These are phyloP conservation scores for Napeogenes inachia DNA, from an alignment of 2,888 invertebrate genomes.

Conservation along the genomic window DNA sequence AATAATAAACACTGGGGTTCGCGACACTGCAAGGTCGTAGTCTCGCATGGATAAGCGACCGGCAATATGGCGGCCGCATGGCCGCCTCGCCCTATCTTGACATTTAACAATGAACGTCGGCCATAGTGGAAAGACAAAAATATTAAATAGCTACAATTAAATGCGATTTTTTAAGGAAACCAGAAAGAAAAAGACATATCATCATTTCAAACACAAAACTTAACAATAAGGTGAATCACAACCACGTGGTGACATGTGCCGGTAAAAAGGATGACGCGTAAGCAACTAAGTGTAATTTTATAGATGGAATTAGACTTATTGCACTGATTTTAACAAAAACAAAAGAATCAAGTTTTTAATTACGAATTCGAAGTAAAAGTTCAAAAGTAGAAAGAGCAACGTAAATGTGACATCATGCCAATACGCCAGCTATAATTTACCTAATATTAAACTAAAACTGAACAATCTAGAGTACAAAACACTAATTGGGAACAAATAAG, in stretches of 20 bases:
- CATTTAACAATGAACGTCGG: conserved; percentile 72
- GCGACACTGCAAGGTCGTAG: conserved; percentile 64
- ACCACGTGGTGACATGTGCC: conserved; percentile 74
- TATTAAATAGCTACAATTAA: conserved; percentile 1
- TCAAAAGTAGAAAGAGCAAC: conserved; percentile 12
- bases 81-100: conserved; percentile 78
- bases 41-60: conserved; percentile 63
- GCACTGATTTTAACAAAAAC: conserved; percentile 25
- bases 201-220: conserved; percentile 25
- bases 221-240: conserved; percentile 47
- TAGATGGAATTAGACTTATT: conserved; percentile 37
- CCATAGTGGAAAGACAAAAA: conserved; percentile 48
- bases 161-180: conserved; percentile 10
- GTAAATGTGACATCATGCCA: conserved; percentile 15
- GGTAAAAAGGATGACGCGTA: conserved; percentile 72
- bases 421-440: conserved; percentile 13
- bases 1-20: conserved; percentile 33
- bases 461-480: conserved; percentile 5
- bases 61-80: conserved; percentile 77
- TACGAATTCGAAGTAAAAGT: conserved; percentile 19
- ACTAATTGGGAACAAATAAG: conserved; percentile 27
- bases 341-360: conserved; percentile 24
- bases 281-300: conserved; percentile 49
- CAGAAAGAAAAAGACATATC: conserved; percentile 10
- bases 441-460: conserved; percentile 13